phyloP scores from a whole-genome alignment of 2,888 invertebrate species.

The Eurois occulta region DNA sequence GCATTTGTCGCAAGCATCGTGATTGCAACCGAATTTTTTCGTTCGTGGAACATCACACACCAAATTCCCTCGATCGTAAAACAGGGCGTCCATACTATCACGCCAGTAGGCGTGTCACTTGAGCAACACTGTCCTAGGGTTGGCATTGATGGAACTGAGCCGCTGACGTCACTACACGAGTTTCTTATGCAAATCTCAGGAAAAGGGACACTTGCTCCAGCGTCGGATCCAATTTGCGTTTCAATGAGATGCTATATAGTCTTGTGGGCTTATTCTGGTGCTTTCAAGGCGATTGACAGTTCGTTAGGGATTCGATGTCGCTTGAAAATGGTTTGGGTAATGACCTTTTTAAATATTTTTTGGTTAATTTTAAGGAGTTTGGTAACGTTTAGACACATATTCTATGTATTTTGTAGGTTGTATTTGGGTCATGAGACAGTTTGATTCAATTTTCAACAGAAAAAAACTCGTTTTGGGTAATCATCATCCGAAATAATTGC shows the following conservation, averaged over 20 bases:
- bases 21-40: too few species aligned
- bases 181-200: constrained; percentile 73
- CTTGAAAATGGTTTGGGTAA: constrained; percentile 18
- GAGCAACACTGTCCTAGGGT: constrained; percentile 50
- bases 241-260: constrained; percentile 70
- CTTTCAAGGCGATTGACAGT: constrained; percentile 38
- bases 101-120: constrained; percentile 45
- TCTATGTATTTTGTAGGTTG: background rate
- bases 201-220: constrained; percentile 70
- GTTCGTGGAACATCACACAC: background rate
- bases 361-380: background rate
- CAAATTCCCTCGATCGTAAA: constrained; percentile 21
- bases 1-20: too few species aligned
- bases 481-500: background rate
- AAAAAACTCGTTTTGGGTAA: background rate
- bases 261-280: constrained; percentile 67
- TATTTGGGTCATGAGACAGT: background rate
- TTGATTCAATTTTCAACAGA: background rate
- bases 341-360: background rate
- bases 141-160: constrained; percentile 63
- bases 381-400: background rate
- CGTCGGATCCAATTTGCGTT: constrained; percentile 75
- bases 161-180: constrained; percentile 63
- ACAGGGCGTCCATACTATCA: constrained; percentile 17
- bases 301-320: constrained; percentile 42